A percentile compares a stretch with the other conserved stretches of the same genome.
Conservation (phyloP, 2,797 vertebrate species). For the Micrastur ruficollis region DNA sequence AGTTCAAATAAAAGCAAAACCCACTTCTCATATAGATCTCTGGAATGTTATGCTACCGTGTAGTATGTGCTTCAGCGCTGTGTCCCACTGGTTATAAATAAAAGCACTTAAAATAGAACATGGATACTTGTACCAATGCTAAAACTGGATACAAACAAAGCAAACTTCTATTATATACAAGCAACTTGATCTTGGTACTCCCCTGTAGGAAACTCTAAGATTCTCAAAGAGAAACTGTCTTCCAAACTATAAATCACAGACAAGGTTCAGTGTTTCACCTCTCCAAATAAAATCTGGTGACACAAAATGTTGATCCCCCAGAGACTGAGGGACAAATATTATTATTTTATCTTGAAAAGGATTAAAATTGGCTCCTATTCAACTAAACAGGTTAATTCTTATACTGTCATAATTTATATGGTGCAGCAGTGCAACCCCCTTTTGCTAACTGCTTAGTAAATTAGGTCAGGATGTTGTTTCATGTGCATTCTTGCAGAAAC, state of each 20-base stretch:
- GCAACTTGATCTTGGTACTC: neutral
- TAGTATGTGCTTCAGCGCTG: neutral
- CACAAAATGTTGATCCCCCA: neutral
- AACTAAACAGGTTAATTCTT: neutral
- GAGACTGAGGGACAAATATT: neutral
- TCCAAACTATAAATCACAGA: neutral
- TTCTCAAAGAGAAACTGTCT: neutral
- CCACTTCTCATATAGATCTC: neutral
- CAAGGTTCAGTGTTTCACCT: neutral
- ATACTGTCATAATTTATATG: neutral
- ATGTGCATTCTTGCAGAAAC: neutral
- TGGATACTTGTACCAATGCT: neutral
- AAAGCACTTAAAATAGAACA: neutral
- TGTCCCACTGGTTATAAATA: conserved; percentile 34
- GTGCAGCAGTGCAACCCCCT: neutral
- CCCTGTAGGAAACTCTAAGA: neutral
- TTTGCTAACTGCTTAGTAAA: neutral
- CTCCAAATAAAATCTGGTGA: neutral
- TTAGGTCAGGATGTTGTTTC: neutral
- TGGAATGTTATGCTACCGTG: neutral
- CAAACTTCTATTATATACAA: neutral
- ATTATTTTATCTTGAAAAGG: neutral
- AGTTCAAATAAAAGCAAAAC: neutral
- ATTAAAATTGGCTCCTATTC: neutral
- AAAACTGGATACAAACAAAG: conserved; percentile 8